Evolutionary conservation across 2,888 invertebrate species (phyloP).

Genomic region (Elegia similella): DNA sequence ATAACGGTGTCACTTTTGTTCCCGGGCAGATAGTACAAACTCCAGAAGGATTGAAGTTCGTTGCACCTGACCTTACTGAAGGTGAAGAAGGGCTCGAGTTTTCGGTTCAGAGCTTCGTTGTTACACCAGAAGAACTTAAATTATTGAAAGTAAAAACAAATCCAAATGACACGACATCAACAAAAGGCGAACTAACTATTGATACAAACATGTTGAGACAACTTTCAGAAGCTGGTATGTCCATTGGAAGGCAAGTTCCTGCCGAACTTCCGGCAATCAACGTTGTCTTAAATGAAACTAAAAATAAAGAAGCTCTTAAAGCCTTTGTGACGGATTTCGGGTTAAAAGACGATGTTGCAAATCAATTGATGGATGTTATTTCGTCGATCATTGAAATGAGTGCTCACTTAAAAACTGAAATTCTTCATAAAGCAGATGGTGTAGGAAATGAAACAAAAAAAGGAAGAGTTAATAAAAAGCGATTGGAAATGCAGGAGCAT

Average conservation of each 20-base stretch:
- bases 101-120: slow-evolving; percentile 86
- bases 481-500: slow-evolving; percentile 42
- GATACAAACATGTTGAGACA: slow-evolving; percentile 85
- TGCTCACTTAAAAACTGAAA: slow-evolving; percentile 68
- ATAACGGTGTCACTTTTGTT: slow-evolving; percentile 87
- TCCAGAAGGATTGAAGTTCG: slow-evolving; percentile 85
- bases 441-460: slow-evolving; percentile 49
- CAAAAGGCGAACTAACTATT: slow-evolving; percentile 83
- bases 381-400: slow-evolving; percentile 78
- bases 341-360: slow-evolving; percentile 76
- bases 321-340: slow-evolving; percentile 75
- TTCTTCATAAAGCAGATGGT: slow-evolving; percentile 47
- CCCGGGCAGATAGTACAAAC: slow-evolving; percentile 90
- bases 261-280: slow-evolving; percentile 83
- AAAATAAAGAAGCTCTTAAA: slow-evolving; percentile 72
- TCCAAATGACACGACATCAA: slow-evolving; percentile 73
- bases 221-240: slow-evolving; percentile 86
- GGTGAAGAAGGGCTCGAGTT: slow-evolving; percentile 85
- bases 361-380: slow-evolving; percentile 75
- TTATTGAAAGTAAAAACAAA: slow-evolving; percentile 75
- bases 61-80: slow-evolving; percentile 85
- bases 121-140: slow-evolving; percentile 76
- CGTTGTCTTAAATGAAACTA: slow-evolving; percentile 76
- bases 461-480: slow-evolving; percentile 53
- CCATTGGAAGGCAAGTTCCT: slow-evolving; percentile 84